These are phyloP conservation scores for Ommatoiulus sabulosus DNA, from an alignment of 2,888 invertebrate genomes.

Conservation along the genomic window DNA sequence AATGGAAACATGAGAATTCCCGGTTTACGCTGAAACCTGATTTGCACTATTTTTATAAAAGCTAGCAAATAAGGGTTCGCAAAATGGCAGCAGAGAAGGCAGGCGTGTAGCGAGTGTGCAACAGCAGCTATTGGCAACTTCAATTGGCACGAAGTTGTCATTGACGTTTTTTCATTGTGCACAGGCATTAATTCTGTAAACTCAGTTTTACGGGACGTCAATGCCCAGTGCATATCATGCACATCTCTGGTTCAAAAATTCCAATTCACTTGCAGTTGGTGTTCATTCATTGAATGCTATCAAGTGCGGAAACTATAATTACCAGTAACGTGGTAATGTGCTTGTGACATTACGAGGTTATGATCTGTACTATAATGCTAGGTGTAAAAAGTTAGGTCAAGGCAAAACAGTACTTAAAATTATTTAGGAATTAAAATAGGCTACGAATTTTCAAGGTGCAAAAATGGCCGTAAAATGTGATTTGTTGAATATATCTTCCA, in stretches of 20 bases:
- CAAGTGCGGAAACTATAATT: not conserved
- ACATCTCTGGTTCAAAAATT: not conserved
- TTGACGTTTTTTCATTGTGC: not conserved
- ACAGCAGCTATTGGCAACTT: not conserved
- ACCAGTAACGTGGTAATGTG: not conserved
- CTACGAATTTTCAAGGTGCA: not conserved
- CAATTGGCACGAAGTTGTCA: no score
- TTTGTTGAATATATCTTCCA: not conserved
- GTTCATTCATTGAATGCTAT: not conserved
- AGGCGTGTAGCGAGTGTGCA: not conserved
- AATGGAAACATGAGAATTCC: conserved; percentile 42
- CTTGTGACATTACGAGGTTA: no score
- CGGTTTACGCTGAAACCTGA: conserved; percentile 31
- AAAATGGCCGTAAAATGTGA: not conserved
- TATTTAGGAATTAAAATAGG: not conserved
- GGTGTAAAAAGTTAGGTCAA: no score
- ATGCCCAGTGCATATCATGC: not conserved
- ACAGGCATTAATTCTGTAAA: conserved; percentile 11
- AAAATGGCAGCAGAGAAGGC: not conserved
- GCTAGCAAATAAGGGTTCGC: not conserved
- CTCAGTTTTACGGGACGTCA: conserved; percentile 30
- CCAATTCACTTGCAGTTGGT: not conserved
- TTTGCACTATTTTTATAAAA: not conserved
- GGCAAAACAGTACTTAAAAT: no score
- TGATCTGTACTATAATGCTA: no score